phyloP scores from a whole-genome alignment of 2,888 invertebrate genomes.

The Archaeoteleia sp. region DNA sequence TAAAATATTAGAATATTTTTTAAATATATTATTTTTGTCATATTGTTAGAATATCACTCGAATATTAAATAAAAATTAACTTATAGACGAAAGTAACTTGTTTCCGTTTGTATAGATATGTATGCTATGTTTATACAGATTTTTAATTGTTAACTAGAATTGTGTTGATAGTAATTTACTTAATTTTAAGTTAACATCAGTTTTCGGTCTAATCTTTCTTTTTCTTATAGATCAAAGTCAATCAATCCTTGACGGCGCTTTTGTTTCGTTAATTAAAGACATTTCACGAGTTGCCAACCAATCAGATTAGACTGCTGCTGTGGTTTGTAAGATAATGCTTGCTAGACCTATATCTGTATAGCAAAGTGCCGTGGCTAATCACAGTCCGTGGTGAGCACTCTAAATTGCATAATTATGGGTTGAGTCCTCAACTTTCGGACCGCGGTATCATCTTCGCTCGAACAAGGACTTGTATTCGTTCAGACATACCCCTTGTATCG shows the following conservation, averaged over 20 bases:
- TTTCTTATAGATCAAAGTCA: too few relatives aligned
- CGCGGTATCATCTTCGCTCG: slow-evolving; percentile 33
- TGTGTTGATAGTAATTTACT: background rate
- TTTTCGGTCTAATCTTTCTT: too few relatives aligned
- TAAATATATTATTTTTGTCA: too few relatives aligned
- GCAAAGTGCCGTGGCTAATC: slow-evolving; percentile 55
- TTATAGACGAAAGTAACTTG: too few relatives aligned
- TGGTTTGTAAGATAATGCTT: slow-evolving; percentile 33
- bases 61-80: too few relatives aligned
- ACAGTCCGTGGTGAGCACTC: slow-evolving; percentile 50
- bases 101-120: too few relatives aligned
- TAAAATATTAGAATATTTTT: too few relatives aligned
- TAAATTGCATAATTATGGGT: slow-evolving; percentile 56
- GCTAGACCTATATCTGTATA: slow-evolving; percentile 35
- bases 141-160: too few relatives aligned
- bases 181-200: slow-evolving; percentile 7
- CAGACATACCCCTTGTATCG: slow-evolving; percentile 29
- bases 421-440: slow-evolving; percentile 36
- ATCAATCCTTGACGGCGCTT: too few relatives aligned
- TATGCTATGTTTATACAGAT: too few relatives aligned
- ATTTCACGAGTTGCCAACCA: slow-evolving; percentile 38
- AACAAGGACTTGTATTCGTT: slow-evolving; percentile 43
- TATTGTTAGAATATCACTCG: too few relatives aligned
- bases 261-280: slow-evolving; percentile 37
- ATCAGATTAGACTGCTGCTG: slow-evolving; percentile 35